A percentile compares a stretch with the other conserved stretches of the same genome.
These are phyloP conservation scores for Labeo rohita DNA, from an alignment of 2,113 vertebrate genomes.

Conservation along the genomic window DNA sequence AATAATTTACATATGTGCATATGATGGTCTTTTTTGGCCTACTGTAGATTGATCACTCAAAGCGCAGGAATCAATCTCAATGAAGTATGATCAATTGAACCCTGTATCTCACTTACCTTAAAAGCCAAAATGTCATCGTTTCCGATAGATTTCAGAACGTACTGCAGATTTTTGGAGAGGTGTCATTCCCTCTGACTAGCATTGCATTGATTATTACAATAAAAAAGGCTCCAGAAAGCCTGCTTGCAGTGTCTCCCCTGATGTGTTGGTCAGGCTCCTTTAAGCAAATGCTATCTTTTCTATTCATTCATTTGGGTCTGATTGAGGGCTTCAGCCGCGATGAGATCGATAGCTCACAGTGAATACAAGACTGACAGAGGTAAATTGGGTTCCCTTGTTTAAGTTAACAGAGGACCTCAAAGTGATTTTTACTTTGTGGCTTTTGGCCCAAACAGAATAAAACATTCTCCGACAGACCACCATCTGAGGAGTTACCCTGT, in stretches of 20 bases:
- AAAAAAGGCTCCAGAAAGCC: background rate
- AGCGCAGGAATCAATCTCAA: background rate
- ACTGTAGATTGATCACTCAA: slow-evolving; percentile 39
- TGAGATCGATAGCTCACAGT: slow-evolving; percentile 40
- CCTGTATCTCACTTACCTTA: background rate
- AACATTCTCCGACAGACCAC: slow-evolving; percentile 23
- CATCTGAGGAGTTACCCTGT: slow-evolving; percentile 5
- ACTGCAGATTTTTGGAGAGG: background rate
- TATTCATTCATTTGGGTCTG: slow-evolving; percentile 25
- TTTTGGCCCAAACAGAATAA: slow-evolving; percentile 1
- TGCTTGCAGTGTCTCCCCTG: background rate
- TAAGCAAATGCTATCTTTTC: slow-evolving; percentile 28
- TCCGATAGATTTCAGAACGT: background rate
- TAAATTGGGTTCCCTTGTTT: slow-evolving; percentile 63
- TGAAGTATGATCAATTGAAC: slow-evolving; percentile 16
- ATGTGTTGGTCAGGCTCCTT: slow-evolving; percentile 19
- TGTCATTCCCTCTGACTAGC: background rate
- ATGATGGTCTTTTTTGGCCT: slow-evolving; percentile 19
- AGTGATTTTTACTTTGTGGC: slow-evolving; percentile 12
- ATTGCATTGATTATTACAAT: background rate
- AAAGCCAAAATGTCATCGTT: background rate
- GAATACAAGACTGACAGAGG: slow-evolving; percentile 36
- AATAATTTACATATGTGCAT: slow-evolving; percentile 56
- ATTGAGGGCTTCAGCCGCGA: slow-evolving; percentile 7
- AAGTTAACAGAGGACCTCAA: slow-evolving; percentile 29